phyloP scores from a whole-genome alignment of 2,113 vertebrate species.

The Xenopus borealis region DNA sequence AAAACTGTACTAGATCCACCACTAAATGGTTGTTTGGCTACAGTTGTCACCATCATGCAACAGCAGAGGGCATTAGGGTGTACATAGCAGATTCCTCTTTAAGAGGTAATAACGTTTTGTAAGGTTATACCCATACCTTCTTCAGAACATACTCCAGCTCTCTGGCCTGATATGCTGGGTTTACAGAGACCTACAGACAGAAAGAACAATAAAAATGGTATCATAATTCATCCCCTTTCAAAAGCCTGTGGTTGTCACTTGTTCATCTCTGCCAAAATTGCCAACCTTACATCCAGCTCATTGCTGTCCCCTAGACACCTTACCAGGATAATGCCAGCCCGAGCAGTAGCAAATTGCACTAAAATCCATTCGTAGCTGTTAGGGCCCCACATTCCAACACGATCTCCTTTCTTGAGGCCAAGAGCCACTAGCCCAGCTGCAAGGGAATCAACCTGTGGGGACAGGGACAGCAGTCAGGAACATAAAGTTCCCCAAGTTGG shows the following conservation, averaged over 20 bases:
- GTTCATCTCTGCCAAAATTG: too few relatives aligned
- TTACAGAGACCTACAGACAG: slow-evolving; percentile 78
- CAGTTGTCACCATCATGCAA: too few relatives aligned
- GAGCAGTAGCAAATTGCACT: slow-evolving; percentile 85
- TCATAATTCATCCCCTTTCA: too few relatives aligned
- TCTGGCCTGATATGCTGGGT: slow-evolving; percentile 82
- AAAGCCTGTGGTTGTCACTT: too few relatives aligned
- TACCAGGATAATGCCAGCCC: slow-evolving; percentile 90
- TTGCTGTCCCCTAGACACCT: slow-evolving; percentile 46
- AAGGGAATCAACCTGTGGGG: slow-evolving; percentile 78
- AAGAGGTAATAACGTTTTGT: too few relatives aligned
- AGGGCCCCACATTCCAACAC: slow-evolving; percentile 90
- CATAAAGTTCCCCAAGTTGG: too few relatives aligned
- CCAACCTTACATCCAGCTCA: too few relatives aligned
- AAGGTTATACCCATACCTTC: slow-evolving; percentile 65
- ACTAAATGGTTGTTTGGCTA: too few relatives aligned
- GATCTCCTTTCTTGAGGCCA: slow-evolving; percentile 81
- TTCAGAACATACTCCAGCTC: slow-evolving; percentile 78
- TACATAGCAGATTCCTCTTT: too few relatives aligned
- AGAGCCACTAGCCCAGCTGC: slow-evolving; percentile 86
- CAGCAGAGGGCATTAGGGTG: too few relatives aligned
- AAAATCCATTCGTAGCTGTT: slow-evolving; percentile 89
- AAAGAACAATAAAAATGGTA: background rate
- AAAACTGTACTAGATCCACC: too few relatives aligned
- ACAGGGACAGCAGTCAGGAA: slow-evolving; percentile 1